Percentiles rank a stretch among this genome's conserved stretches.
phyloP scores from a whole-genome alignment of 2,888 invertebrate genomes.

The Volucella inflata region DNA sequence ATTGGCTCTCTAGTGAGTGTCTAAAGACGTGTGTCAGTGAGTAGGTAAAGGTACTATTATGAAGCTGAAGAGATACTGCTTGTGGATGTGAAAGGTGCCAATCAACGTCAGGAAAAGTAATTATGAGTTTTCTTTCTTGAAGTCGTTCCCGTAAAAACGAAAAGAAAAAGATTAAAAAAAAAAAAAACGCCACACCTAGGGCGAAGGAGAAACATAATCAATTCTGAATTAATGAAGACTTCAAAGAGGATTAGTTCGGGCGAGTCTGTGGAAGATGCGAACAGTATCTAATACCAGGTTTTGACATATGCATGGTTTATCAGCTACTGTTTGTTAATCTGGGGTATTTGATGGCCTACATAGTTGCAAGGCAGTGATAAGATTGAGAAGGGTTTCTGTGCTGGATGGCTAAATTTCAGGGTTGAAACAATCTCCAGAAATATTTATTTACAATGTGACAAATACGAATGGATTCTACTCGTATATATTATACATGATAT shows the following conservation, averaged over 20 bases:
- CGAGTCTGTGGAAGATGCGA: background rate
- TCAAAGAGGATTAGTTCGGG: constrained; percentile 31
- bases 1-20: constrained; percentile 26
- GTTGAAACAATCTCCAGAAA: too few relatives aligned
- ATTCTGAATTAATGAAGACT: constrained; percentile 52
- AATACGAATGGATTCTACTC: too few relatives aligned
- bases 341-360: background rate
- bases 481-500: too few relatives aligned
- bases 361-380: background rate
- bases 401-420: too few relatives aligned
- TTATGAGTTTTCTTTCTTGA: constrained; percentile 44
- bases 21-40: background rate
- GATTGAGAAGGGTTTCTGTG: too few relatives aligned
- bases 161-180: too few relatives aligned
- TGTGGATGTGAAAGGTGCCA: constrained; percentile 34
- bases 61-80: background rate
- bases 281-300: background rate
- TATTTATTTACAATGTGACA: too few relatives aligned
- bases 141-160: constrained; percentile 9
- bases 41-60: background rate
- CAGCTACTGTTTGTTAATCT: constrained; percentile 7
- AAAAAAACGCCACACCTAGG: too few relatives aligned
- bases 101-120: constrained; percentile 53
- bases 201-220: constrained; percentile 27
- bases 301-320: constrained; percentile 13